Evolutionary conservation across 2,113 vertebrate species (phyloP).

Genomic region (Antechinus flavipes): DNA sequence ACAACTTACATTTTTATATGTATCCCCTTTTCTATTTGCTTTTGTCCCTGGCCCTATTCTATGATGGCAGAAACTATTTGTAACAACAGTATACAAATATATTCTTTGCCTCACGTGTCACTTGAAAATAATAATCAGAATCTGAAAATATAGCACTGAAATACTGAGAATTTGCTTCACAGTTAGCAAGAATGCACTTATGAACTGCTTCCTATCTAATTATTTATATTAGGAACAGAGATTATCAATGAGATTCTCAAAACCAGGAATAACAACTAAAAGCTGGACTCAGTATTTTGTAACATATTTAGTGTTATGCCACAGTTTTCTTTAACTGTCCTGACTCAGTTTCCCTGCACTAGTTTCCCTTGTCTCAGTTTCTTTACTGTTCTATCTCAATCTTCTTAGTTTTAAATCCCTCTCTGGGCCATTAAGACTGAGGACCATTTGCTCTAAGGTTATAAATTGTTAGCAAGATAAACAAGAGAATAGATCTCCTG

Average conservation of each 20-base stretch:
- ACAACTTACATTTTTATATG: neutral
- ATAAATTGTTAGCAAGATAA: too few species aligned
- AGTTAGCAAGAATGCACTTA: constrained; percentile 81
- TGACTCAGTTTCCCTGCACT: too few species aligned
- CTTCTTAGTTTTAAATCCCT: too few species aligned
- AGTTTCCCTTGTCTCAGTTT: too few species aligned
- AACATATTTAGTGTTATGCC: neutral
- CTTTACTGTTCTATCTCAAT: too few species aligned
- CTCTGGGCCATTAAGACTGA: too few species aligned
- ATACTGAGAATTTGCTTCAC: constrained; percentile 78
- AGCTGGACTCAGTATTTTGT: constrained; percentile 81
- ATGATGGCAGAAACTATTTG: neutral
- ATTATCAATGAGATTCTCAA: constrained; percentile 76
- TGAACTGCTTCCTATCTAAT: constrained; percentile 84
- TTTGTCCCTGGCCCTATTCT: neutral
- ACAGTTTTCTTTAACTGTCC: too few species aligned
- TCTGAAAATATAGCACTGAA: constrained; percentile 62
- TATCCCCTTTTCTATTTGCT: neutral
- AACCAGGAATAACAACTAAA: constrained; percentile 80
- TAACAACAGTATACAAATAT: neutral
- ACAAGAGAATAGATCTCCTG: too few species aligned
- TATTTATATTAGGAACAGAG: constrained; percentile 83
- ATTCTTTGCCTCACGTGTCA: neutral
- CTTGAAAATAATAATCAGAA: neutral
- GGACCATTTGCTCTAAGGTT: too few species aligned